These are phyloP conservation scores for Sepiola atlantica DNA, from an alignment of 2,888 invertebrate species.

Conservation along the genomic window DNA sequence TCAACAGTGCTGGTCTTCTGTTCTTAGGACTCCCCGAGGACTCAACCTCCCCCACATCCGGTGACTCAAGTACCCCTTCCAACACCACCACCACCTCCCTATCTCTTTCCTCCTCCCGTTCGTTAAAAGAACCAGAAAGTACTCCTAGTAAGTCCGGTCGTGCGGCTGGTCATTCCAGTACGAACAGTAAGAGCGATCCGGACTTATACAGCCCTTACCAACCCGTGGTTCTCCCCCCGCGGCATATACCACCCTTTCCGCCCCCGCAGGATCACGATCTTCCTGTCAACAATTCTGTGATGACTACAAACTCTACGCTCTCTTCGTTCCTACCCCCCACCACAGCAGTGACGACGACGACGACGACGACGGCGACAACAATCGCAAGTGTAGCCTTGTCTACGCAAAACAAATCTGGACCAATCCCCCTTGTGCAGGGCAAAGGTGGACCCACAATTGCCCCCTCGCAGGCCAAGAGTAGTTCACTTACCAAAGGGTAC, in stretches of 20 bases:
- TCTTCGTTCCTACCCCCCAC: neutral
- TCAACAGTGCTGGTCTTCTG: slow-evolving; percentile 35
- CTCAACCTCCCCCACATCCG: neutral
- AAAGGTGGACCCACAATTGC: neutral
- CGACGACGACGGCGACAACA: too few species aligned
- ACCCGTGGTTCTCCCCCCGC: neutral
- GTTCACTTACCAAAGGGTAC: neutral
- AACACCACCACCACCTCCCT: neutral
- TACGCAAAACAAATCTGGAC: neutral
- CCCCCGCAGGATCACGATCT: neutral
- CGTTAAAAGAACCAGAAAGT: neutral
- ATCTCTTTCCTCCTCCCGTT: neutral
- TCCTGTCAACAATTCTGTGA: neutral
- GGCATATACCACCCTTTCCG: neutral
- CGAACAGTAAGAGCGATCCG: slow-evolving; percentile 41
- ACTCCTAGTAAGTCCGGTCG: neutral
- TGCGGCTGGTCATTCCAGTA: neutral
- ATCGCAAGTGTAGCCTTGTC: neutral
- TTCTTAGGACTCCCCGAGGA: neutral
- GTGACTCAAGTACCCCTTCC: neutral
- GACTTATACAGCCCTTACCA: slow-evolving; percentile 35
- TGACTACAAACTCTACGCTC: neutral
- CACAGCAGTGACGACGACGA: too few species aligned
- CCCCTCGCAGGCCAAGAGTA: neutral
- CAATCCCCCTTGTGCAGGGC: neutral